phyloP scores from a whole-genome alignment of 2,113 vertebrate genomes.

The Crocuta crocuta region DNA sequence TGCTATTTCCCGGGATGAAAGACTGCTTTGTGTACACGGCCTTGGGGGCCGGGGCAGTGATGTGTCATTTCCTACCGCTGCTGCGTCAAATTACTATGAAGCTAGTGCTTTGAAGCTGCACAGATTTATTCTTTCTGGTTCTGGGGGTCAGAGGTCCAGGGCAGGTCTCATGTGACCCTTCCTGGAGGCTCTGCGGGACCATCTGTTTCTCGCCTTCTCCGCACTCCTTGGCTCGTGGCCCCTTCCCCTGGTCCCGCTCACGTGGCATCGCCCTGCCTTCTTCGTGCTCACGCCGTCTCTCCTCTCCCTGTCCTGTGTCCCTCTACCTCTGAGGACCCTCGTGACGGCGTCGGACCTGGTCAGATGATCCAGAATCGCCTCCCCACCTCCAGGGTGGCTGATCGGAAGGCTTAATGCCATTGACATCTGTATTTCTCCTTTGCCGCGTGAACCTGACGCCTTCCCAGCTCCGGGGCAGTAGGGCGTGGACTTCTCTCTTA shows the following conservation, averaged over 20 bases:
- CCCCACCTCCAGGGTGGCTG: not conserved
- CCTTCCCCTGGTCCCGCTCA: not conserved
- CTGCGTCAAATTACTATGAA: not conserved
- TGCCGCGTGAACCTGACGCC: accelerated
- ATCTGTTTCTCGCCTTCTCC: not conserved
- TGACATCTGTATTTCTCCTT: not conserved
- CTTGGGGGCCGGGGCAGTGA: accelerated
- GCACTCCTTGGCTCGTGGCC: not conserved
- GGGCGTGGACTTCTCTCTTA: too few relatives aligned
- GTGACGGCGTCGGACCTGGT: not conserved
- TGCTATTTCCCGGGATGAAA: not conserved
- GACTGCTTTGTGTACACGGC: accelerated
- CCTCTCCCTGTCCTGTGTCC: not conserved
- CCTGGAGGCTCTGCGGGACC: not conserved
- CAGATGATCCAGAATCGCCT: not conserved
- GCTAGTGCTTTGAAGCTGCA: not conserved
- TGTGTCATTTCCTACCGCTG: not conserved
- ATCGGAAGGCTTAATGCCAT: not conserved
- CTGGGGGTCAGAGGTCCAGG: not conserved
- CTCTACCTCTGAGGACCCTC: not conserved
- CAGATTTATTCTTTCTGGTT: not conserved
- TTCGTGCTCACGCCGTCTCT: not conserved
- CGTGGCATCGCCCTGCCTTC: accelerated
- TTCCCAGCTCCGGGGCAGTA: accelerated
- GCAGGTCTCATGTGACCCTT: not conserved